These are phyloP conservation scores for Chloropsis cyanopogon DNA, from an alignment of 2,113 vertebrate genomes.

Conservation along the genomic window DNA sequence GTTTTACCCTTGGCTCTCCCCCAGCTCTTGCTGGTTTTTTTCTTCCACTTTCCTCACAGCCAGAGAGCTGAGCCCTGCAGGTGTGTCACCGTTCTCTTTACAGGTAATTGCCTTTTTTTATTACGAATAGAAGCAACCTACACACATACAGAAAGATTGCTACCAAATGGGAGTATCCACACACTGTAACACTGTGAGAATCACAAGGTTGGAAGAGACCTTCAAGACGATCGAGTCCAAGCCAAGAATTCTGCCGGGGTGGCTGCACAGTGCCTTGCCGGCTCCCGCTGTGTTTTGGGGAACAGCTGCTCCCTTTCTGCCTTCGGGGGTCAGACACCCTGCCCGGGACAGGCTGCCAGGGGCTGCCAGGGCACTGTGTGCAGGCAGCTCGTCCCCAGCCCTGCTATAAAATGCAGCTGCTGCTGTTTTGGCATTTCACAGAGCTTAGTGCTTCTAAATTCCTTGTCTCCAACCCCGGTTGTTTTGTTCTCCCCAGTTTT, in stretches of 20 bases:
- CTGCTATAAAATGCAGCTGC: neutral
- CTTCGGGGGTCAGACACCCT: neutral
- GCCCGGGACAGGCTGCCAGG: neutral
- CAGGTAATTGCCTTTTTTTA: neutral
- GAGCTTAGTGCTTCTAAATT: neutral
- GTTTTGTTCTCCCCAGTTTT: neutral
- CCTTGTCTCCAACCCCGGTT: neutral
- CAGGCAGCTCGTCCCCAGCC: neutral
- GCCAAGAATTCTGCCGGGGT: neutral
- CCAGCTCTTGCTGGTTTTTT: neutral
- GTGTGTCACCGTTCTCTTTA: accelerated
- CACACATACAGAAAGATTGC: neutral
- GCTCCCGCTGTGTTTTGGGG: neutral
- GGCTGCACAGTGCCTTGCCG: accelerated
- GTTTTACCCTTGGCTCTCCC: neutral
- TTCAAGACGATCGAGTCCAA: too few relatives aligned
- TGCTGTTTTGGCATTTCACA: neutral
- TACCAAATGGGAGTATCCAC: accelerated
- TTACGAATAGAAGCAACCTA: neutral
- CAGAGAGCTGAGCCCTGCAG: neutral
- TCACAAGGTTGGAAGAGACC: too few relatives aligned
- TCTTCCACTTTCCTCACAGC: neutral
- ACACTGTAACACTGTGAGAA: accelerated
- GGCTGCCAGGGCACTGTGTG: neutral
- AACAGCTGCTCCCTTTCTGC: neutral